Percentiles rank a stretch among this genome's conserved stretches.
Conservation (phyloP, 2,888 invertebrate species). For the Andricus quercusramuli region DNA sequence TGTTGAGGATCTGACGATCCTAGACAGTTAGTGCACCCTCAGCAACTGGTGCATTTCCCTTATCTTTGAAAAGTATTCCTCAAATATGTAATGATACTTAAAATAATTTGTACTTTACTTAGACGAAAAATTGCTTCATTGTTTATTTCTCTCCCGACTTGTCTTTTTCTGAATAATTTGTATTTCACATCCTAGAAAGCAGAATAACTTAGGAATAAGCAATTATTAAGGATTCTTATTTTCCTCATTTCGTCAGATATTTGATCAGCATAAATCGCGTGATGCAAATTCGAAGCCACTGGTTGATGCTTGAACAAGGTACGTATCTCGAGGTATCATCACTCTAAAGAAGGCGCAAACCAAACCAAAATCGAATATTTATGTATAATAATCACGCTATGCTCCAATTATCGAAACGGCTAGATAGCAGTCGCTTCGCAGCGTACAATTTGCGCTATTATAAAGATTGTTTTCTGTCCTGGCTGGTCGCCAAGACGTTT, state of each 20-base stretch:
- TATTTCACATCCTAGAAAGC: not conserved
- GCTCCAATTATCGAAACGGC: conserved; percentile 56
- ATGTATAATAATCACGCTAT: conserved; percentile 59
- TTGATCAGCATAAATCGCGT: conserved; percentile 28
- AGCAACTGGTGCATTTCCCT: too few relatives aligned
- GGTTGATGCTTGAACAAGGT: conserved; percentile 28
- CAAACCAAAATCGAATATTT: conserved; percentile 54
- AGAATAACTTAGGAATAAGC: not conserved
- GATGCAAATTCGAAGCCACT: conserved; percentile 25
- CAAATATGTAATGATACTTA: not conserved
- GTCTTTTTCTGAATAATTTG: conserved; percentile 7
- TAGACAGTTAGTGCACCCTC: too few relatives aligned
- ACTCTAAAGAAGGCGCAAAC: conserved; percentile 21
- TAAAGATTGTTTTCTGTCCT: conserved; percentile 55
- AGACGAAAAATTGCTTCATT: not conserved
- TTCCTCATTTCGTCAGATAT: conserved; percentile 7
- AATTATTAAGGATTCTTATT: conserved; percentile 8
- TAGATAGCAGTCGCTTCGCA: conserved; percentile 45
- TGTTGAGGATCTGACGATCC: too few relatives aligned
- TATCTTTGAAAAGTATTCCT: too few relatives aligned
- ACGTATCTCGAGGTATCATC: conserved; percentile 22
- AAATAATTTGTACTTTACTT: not conserved
- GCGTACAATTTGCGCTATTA: conserved; percentile 49
- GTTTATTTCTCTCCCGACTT: not conserved
- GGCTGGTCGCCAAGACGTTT: conserved; percentile 58